phyloP scores from a whole-genome alignment of 2,797 vertebrate species.

The Diplodus sargus region DNA sequence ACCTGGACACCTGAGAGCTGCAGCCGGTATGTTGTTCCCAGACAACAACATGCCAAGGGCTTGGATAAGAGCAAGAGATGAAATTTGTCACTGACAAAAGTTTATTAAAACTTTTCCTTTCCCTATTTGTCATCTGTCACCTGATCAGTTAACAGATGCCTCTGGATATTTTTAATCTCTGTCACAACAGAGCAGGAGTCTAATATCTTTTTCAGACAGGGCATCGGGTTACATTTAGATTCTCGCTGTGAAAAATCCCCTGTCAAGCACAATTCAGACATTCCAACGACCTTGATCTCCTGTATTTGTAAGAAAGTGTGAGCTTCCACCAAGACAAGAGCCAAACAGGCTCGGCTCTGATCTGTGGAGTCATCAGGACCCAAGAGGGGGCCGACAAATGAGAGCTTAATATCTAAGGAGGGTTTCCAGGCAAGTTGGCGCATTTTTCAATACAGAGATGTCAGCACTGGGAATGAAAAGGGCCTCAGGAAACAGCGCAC shows the following conservation, averaged over 20 bases:
- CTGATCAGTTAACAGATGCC: constrained; percentile 29
- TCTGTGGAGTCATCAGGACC: constrained; percentile 30
- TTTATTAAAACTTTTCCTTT: constrained; percentile 44
- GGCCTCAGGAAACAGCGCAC: not conserved
- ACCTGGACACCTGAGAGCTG: not conserved
- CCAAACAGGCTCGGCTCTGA: constrained; percentile 9
- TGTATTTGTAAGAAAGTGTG: constrained; percentile 49
- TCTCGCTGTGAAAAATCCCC: constrained; percentile 35
- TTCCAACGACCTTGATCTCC: constrained; percentile 28
- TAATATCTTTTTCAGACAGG: constrained; percentile 27
- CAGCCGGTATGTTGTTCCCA: not conserved
- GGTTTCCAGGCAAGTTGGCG: constrained; percentile 7
- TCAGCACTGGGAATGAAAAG: constrained; percentile 27
- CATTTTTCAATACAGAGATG: constrained; percentile 5
- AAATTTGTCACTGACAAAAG: constrained; percentile 52
- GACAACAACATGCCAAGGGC: not conserved
- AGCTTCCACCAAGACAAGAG: constrained; percentile 12
- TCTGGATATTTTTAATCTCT: constrained; percentile 29
- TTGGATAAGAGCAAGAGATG: constrained; percentile 15
- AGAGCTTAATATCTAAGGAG: constrained; percentile 21
- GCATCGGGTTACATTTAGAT: constrained; percentile 31
- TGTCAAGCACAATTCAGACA: constrained; percentile 24
- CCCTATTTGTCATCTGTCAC: constrained; percentile 48
- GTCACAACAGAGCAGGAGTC: constrained; percentile 15
- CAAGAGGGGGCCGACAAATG: constrained; percentile 17